A percentile compares a stretch with the other conserved stretches of the same genome.
phyloP scores from a whole-genome alignment of 1,140 invertebrate genomes.

The Ceratosolen solmsi region DNA sequence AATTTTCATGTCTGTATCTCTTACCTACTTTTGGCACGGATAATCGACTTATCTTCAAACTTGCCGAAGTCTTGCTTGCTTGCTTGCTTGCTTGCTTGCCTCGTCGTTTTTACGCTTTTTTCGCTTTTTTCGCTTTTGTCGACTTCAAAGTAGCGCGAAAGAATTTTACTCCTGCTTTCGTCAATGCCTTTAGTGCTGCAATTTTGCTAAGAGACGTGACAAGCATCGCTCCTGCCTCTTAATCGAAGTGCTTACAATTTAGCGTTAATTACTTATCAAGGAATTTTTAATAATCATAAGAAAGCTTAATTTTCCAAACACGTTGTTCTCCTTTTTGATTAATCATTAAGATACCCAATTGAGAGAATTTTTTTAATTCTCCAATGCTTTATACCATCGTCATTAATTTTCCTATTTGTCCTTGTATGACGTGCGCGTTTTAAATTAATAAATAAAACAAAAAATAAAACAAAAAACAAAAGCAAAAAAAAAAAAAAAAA shows the following conservation, averaged over 20 bases:
- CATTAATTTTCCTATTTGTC: no score
- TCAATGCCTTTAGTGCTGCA: slow-evolving; percentile 14
- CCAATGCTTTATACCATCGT: no score
- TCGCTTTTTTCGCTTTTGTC: background rate
- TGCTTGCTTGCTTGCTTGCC: background rate
- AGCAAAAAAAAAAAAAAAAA: no score
- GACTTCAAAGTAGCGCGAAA: background rate
- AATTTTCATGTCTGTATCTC: background rate
- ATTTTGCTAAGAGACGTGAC: slow-evolving; percentile 4
- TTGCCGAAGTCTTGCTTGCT: background rate
- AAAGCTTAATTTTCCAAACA: background rate
- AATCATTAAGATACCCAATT: background rate
- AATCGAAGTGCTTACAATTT: slow-evolving; percentile 30
- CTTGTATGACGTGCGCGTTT: no score
- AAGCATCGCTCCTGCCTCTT: background rate
- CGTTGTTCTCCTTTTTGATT: background rate
- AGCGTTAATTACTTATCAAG: slow-evolving; percentile 19
- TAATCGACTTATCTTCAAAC: slow-evolving; percentile 51
- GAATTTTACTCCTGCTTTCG: background rate
- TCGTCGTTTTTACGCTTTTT: slow-evolving; percentile 7
- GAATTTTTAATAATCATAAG: background rate
- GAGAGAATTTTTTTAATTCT: no score
- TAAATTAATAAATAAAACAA: no score
- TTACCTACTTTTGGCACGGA: slow-evolving; percentile 41
- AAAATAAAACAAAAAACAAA: no score